These are phyloP conservation scores for Sphaerophoria taeniata DNA, from an alignment of 2,888 invertebrate genomes.

Conservation along the genomic window DNA sequence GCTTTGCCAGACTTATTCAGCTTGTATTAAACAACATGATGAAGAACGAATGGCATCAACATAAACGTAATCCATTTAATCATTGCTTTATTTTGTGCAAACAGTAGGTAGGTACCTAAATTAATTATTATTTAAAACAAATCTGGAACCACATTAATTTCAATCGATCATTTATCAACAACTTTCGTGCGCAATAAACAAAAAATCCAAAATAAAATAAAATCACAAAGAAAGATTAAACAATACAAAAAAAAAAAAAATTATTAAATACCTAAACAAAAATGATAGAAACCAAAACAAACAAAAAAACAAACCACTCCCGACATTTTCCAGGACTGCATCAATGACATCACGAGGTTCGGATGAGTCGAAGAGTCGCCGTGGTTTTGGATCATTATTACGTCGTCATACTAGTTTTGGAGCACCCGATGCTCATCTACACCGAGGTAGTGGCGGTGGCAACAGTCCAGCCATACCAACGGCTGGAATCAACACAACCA, in stretches of 20 bases:
- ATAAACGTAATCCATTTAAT: too few relatives aligned
- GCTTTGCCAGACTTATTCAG: too few relatives aligned
- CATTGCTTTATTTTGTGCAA: too few relatives aligned
- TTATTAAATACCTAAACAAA: constrained; percentile 25
- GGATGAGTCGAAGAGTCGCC: constrained; percentile 78
- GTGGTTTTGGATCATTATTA: constrained; percentile 78
- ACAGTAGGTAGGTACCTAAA: too few relatives aligned
- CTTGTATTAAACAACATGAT: too few relatives aligned
- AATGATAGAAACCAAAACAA: constrained; percentile 67
- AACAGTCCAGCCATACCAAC: constrained; percentile 63
- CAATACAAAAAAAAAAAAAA: constrained; percentile 26
- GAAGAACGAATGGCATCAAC: too few relatives aligned
- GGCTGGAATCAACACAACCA: constrained; percentile 71
- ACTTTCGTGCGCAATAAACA: constrained; percentile 70
- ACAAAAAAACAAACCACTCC: constrained; percentile 52
- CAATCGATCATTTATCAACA: constrained; percentile 28
- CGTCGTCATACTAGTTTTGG: constrained; percentile 78
- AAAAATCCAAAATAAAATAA: constrained; percentile 16
- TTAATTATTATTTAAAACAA: constrained; percentile 13
- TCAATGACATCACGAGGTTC: constrained; percentile 78
- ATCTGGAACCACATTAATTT: constrained; percentile 18
- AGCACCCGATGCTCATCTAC: constrained; percentile 76
- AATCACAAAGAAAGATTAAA: constrained; percentile 48
- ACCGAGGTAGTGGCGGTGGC: constrained; percentile 67
- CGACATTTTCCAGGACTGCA: constrained; percentile 78